Base-by-base conservation (phyloP, 2,113 vertebrate species). In the Cheirogaleus medius region DNA sequence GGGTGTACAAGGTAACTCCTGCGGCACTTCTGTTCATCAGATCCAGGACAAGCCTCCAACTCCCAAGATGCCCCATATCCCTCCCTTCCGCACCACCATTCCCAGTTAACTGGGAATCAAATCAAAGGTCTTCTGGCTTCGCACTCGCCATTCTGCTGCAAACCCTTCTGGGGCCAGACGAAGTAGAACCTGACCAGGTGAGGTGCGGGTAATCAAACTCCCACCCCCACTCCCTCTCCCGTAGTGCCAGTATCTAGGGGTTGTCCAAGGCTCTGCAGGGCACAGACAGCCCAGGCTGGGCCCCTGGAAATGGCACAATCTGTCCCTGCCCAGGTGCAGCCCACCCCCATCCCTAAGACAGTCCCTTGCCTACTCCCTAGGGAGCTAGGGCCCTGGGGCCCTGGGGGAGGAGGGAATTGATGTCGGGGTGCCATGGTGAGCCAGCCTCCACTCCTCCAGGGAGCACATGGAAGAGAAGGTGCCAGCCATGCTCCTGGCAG, bases 1-100 rank as follows among this genome's bases (percentile, higher is more conserved):
- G 20, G 10, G 20, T 6, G 2, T 2, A 21, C 0, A 0, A 66
- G 82, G 29, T 44, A n/a, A 60, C 39, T 42, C 34, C 13, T 8
- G 12, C 1, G 13, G 49, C 49, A 4, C 6, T 8, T 80, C 80
- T n/a, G 47, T 3, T 56, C 68, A 3, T 29, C 73, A 17, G 39
- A 84, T 6, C 37, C 63, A 42, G 69, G 47, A 25, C 39, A 29
- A 52, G 37, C 10, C 76, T 80, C 81, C 52, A 23, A 12, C 23
- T 27, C 90, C n/a, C 13, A 8, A 34, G 29, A 14, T 14, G 29
- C 14, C 18, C 18, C 8, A 1, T 3, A 14, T 21, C 32, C 27
- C 44, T 42, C 2, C 12, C 66, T 18, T 44, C n/a, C 6, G 39
- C 32, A 21, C 20, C 27, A 8, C 20, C 34, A 25, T 8, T 44